Evolutionary conservation across 2,797 vertebrate genomes (phyloP).

Genomic region (Todus mexicanus): DNA sequence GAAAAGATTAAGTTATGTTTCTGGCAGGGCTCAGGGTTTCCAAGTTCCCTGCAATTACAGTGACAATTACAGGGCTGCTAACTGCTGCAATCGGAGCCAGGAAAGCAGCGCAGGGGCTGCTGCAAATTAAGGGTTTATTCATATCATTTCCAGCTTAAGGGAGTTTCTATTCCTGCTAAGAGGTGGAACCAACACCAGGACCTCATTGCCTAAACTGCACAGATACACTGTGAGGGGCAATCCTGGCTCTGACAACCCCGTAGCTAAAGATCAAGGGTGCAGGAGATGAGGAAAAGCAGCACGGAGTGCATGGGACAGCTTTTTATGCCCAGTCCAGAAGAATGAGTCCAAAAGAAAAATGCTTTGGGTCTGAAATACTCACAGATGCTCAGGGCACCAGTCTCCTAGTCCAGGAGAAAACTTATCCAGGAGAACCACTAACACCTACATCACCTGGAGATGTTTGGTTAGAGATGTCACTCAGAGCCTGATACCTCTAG

Average conservation of each 20-base stretch:
- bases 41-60: constrained; percentile 9
- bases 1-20: constrained; percentile 3
- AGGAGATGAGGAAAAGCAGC: background rate
- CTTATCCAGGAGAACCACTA: background rate
- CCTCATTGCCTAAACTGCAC: background rate
- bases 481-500: background rate
- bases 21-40: constrained; percentile 23
- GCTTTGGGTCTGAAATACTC: background rate
- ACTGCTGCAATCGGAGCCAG: background rate
- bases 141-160: background rate
- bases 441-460: background rate
- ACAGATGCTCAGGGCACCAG: background rate
- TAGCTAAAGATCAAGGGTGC: background rate
- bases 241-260: background rate
- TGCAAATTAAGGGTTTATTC: background rate
- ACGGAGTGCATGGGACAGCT: background rate
- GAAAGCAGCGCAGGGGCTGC: background rate
- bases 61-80: constrained; percentile 14
- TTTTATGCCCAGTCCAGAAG: background rate
- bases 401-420: background rate
- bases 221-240: background rate
- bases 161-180: background rate
- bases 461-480: background rate
- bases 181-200: background rate
- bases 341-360: background rate